Evolutionary conservation across 1,140 invertebrate genomes (phyloP).

Genomic region (Ceratitis capitata): DNA sequence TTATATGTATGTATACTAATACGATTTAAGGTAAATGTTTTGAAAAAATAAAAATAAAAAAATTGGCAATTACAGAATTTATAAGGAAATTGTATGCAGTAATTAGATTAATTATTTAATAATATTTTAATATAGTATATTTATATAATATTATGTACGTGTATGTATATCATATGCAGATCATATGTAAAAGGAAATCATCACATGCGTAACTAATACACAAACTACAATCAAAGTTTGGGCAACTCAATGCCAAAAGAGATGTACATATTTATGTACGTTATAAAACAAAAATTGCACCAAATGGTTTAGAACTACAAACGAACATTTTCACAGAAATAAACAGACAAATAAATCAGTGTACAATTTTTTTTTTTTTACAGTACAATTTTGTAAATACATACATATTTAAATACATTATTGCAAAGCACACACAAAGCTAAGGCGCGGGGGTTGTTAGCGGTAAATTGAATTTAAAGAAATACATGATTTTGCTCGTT

Average conservation of each 20-base stretch:
- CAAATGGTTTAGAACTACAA: too few relatives aligned
- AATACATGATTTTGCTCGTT: too few relatives aligned
- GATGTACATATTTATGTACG: neutral
- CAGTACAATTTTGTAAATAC: too few relatives aligned
- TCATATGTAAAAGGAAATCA: conserved; percentile 5
- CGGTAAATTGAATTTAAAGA: too few relatives aligned
- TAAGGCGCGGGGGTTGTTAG: too few relatives aligned
- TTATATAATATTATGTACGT: neutral
- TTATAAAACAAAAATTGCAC: too few relatives aligned
- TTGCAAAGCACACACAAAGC: too few relatives aligned
- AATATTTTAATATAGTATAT: neutral
- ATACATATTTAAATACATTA: too few relatives aligned
- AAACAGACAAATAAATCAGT: too few relatives aligned
- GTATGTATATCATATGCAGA: conserved; percentile 3
- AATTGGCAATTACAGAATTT: conserved; percentile 10
- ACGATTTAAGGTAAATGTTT: neutral
- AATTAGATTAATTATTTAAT: conserved; percentile 21
- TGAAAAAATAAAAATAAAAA: too few relatives aligned
- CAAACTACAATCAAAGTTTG: neutral
- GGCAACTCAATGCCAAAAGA: neutral
- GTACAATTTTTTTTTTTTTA: too few relatives aligned
- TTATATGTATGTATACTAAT: neutral
- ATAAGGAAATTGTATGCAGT: conserved; percentile 18
- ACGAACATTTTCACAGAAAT: too few relatives aligned
- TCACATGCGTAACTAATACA: neutral